Percentiles rank a stretch among this genome's conserved stretches.
phyloP scores from a whole-genome alignment of 2,113 vertebrate species.

The Ia io region DNA sequence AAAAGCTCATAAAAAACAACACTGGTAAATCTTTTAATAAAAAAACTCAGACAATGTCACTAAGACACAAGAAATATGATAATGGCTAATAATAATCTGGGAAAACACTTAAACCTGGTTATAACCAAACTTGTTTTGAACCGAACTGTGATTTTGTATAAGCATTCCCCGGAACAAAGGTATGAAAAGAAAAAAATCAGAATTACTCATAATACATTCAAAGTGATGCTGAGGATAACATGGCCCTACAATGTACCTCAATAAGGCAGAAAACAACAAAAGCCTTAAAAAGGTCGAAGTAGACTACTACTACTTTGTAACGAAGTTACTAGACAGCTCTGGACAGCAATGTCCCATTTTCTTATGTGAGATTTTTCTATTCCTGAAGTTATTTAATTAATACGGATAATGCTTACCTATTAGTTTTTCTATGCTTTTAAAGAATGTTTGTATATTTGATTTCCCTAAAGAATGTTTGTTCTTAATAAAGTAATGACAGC shows the following conservation, averaged over 20 bases:
- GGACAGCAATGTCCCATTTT: background rate
- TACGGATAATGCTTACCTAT: background rate
- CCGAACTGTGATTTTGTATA: background rate
- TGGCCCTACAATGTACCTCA: background rate
- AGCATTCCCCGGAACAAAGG: background rate
- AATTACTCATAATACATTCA: background rate
- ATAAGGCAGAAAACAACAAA: background rate
- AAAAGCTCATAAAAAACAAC: background rate
- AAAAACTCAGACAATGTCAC: background rate
- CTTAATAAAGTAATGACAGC: background rate
- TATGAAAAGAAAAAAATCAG: background rate
- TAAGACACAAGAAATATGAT: background rate
- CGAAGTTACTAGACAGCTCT: background rate
- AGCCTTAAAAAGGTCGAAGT: background rate
- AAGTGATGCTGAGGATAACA: background rate
- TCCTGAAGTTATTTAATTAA: constrained; percentile 18
- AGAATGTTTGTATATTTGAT: background rate
- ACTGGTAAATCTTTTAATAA: background rate
- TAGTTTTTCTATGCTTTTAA: background rate
- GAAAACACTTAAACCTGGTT: background rate
- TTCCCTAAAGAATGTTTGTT: background rate
- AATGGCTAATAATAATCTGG: background rate
- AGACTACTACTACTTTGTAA: background rate
- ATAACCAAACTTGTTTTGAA: constrained; percentile 6
- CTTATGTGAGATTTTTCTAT: background rate